Evolutionary conservation across 2,888 invertebrate species (phyloP), one percentile per base, ranked within the genome.

Genomic region (Nymphalis polychloros): DNA sequence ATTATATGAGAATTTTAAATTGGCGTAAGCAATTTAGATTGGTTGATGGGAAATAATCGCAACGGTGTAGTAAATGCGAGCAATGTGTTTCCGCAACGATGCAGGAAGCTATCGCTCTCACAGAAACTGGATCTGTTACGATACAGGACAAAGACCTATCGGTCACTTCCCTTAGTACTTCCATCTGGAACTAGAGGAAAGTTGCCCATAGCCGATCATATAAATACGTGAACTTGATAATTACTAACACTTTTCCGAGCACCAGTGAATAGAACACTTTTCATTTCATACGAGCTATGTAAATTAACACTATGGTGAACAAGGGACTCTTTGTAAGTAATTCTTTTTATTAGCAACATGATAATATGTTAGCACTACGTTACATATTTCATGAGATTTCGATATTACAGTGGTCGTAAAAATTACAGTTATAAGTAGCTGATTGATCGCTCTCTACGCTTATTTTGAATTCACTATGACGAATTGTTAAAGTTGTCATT

Each of bases 151-250:
- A 88, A 91, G 92, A 92, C 91, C 92, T 83, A 84, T 80, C 79
- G 88, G 87, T 84, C 89, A 91, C 81, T 90, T 89, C 89, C 90
- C 87, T 79, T 76, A 74, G 75, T 79, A 74, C 73, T 74, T 71
- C 75, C 75, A 84, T 87, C 88, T 89, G 87, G 89, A 88, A 77
- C 80, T 72, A 69, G 78, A 90, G 86, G 90, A 92, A 92, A 91
- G 90, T 90, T 87, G 88, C 81, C 80, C 76, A 80, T 74, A 73
- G 76, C 77, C 82, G 82, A 82, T 85, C 82, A 86, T 92, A 92
- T 92, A 92, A 91, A 92, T 88, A 82, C 88, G 80, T 90, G 89
- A 89, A 91, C 90, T 90, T 91, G 89, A 89, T 90, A 89, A 81
- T 73, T 75, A 76, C 81, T 74, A 73, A 80, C 92, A 92, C 92